These are phyloP conservation scores for Notiomystis cincta DNA, from an alignment of 2,113 vertebrate species.

Conservation along the genomic window DNA sequence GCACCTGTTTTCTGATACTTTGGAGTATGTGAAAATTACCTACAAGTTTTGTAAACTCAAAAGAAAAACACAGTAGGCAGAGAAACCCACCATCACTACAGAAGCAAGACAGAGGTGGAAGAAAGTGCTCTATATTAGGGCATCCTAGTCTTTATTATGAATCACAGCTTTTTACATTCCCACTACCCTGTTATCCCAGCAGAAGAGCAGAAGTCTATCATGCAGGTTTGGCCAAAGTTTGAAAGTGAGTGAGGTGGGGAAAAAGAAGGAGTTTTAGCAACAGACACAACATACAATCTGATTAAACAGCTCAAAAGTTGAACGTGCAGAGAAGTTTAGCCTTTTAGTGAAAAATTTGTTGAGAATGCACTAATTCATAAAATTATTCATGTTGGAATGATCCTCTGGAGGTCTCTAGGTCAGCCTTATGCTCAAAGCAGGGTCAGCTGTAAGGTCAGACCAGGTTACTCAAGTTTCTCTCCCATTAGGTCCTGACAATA, in stretches of 20 bases:
- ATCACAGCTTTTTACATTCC: background rate
- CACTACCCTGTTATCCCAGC: background rate
- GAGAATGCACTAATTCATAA: background rate
- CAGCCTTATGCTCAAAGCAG: background rate
- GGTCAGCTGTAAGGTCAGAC: background rate
- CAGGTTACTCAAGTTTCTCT: background rate
- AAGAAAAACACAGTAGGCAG: background rate
- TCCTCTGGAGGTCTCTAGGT: background rate
- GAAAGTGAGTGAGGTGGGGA: background rate
- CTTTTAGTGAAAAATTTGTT: background rate
- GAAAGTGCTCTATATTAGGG: background rate
- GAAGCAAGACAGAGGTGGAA: background rate
- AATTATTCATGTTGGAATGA: background rate
- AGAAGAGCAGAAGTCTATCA: background rate
- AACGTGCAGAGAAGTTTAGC: background rate
- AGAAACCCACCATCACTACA: background rate
- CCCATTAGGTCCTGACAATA: background rate
- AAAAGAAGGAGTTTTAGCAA: background rate
- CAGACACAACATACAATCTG: background rate
- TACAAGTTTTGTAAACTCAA: background rate
- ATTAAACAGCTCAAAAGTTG: background rate
- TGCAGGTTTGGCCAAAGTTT: background rate
- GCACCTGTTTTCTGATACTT: background rate
- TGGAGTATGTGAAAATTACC: background rate
- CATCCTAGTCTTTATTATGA: background rate